A percentile compares a stretch with the other conserved stretches of the same genome.
phyloP scores from a whole-genome alignment of 2,113 vertebrate species.

The Acinonyx jubatus region DNA sequence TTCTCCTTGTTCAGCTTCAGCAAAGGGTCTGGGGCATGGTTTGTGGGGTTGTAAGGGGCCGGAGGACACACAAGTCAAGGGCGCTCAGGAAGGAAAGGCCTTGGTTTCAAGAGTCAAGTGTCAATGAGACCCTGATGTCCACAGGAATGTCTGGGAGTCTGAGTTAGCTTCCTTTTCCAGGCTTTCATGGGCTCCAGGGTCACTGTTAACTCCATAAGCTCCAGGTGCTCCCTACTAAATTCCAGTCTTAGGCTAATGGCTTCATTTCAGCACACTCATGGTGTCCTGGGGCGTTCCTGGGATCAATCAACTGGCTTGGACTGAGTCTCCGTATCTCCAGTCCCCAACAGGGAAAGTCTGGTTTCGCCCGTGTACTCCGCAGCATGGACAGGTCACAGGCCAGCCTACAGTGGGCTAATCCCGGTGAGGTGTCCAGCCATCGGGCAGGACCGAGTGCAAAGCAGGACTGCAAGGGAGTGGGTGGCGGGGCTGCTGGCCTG shows the following conservation, averaged over 20 bases:
- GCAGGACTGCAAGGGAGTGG: rapidly evolving
- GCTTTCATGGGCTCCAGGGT: neutral
- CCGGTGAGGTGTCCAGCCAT: neutral
- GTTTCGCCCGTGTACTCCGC: neutral
- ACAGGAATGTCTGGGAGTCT: neutral
- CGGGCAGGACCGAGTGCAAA: too few relatives aligned
- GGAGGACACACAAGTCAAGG: too few relatives aligned
- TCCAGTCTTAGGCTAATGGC: too few relatives aligned
- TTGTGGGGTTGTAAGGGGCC: too few relatives aligned
- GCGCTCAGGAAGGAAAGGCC: too few relatives aligned
- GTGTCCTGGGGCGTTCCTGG: too few relatives aligned
- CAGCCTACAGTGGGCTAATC: too few relatives aligned
- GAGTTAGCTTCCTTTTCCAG: neutral
- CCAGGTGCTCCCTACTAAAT: neutral
- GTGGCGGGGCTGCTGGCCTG: too few relatives aligned
- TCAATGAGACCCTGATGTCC: too few relatives aligned
- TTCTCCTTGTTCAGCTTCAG: too few relatives aligned
- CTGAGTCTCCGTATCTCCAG: neutral
- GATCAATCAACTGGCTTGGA: neutral
- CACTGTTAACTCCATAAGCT: neutral
- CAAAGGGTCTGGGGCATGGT: too few relatives aligned
- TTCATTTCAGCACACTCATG: rapidly evolving
- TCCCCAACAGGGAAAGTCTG: neutral
- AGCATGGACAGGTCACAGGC: rapidly evolving
- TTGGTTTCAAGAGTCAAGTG: too few relatives aligned